These are phyloP conservation scores for Seriola aureovittata DNA, from an alignment of 2,113 vertebrate species.

Conservation along the genomic window DNA sequence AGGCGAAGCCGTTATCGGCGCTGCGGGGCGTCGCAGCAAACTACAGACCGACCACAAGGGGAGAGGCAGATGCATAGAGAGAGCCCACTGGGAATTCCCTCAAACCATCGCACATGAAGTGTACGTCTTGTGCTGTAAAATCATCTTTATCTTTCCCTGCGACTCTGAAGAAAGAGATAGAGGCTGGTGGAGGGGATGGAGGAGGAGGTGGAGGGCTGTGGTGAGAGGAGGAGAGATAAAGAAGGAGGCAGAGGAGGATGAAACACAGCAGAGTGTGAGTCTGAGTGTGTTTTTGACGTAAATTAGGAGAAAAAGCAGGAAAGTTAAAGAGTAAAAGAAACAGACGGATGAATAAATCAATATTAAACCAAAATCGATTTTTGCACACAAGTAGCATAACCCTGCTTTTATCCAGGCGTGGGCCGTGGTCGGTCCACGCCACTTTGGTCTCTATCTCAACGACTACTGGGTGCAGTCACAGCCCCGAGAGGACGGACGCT, in stretches of 20 bases:
- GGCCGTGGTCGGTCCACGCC: too few relatives aligned
- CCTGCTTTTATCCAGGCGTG: too few relatives aligned
- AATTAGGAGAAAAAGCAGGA: neutral
- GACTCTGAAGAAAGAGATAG: slow-evolving; percentile 43
- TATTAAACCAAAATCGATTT: too few relatives aligned
- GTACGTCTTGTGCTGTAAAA: slow-evolving; percentile 38
- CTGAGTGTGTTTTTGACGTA: neutral
- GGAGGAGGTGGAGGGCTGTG: slow-evolving; percentile 7
- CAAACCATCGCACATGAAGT: slow-evolving; percentile 18
- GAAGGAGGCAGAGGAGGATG: slow-evolving; percentile 4
- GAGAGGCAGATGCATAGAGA: slow-evolving; percentile 11
- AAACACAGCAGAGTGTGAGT: neutral
- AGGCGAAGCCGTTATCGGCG: slow-evolving; percentile 9
- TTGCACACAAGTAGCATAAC: too few relatives aligned
- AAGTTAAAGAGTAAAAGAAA: neutral
- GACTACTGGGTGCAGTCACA: too few relatives aligned
- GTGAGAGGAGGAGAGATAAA: slow-evolving; percentile 7
- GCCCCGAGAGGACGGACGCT: too few relatives aligned
- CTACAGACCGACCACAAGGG: slow-evolving; percentile 7
- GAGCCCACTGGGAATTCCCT: slow-evolving; percentile 27
- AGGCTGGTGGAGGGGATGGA: neutral
- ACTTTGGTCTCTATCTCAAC: too few relatives aligned
- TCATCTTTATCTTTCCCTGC: slow-evolving; percentile 50
- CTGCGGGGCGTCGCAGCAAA: neutral
- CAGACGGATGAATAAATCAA: neutral